These are phyloP conservation scores for Nannoperca obscura DNA, from an alignment of 2,797 vertebrate species.

Conservation along the genomic window DNA sequence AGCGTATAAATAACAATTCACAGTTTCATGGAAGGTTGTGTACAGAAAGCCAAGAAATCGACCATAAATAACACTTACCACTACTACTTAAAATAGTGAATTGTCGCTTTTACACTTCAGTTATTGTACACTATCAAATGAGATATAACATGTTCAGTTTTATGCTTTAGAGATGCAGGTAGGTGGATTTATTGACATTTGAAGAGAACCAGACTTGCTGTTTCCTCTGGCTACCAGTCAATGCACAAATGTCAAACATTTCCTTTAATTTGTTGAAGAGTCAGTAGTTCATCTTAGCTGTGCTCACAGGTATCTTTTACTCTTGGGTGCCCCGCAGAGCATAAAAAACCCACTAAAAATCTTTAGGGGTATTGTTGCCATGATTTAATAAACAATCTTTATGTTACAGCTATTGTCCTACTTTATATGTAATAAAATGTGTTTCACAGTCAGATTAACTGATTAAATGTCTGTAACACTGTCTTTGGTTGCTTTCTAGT, in stretches of 20 bases:
- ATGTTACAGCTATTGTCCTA: background rate
- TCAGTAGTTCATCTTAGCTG: background rate
- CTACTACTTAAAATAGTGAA: background rate
- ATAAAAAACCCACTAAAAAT: background rate
- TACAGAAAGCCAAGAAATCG: background rate
- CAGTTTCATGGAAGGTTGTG: no score
- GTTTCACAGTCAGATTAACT: conserved; percentile 22
- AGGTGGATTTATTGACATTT: background rate
- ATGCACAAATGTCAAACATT: background rate
- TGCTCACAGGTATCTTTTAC: background rate
- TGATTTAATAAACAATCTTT: background rate
- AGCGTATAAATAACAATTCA: no score
- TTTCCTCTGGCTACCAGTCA: background rate
- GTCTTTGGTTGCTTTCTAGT: conserved; percentile 32
- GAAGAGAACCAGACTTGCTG: background rate
- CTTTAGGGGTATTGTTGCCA: background rate
- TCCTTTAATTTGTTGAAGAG: background rate
- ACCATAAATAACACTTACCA: background rate
- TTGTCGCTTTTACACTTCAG: background rate
- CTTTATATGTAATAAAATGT: background rate
- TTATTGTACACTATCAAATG: background rate
- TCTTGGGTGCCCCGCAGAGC: background rate
- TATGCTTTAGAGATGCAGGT: background rate
- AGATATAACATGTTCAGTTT: background rate
- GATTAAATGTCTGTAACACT: conserved; percentile 21